Evolutionary conservation across 2,797 vertebrate genomes (phyloP).

Genomic region (Momotus momota): DNA sequence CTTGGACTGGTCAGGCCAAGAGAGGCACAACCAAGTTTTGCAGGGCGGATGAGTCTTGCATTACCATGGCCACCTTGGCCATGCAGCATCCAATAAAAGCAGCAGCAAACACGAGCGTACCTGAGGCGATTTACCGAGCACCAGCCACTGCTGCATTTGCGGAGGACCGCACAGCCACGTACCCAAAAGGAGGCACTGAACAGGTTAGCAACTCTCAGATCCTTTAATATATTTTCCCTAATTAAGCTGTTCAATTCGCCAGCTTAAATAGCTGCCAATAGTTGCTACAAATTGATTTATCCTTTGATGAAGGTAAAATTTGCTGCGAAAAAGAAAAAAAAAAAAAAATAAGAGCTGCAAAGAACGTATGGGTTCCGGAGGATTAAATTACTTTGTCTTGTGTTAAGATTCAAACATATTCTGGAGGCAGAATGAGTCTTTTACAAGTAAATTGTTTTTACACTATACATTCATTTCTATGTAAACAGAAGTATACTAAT

Average conservation of each 20-base stretch:
- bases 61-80: fast-evolving
- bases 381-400: conserved; percentile 34
- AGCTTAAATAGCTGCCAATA: conserved; percentile 66
- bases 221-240: conserved; percentile 69
- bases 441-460: conserved; percentile 67
- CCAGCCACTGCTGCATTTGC: neutral
- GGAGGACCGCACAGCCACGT: fast-evolving
- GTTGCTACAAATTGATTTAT: conserved; percentile 67
- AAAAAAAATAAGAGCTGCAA: conserved; percentile 55
- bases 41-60: neutral
- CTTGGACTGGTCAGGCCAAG: neutral
- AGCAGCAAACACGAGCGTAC: neutral
- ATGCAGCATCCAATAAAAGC: neutral
- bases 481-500: conserved; percentile 62
- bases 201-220: neutral
- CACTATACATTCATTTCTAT: conserved; percentile 43
- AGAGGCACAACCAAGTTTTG: neutral
- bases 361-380: conserved; percentile 48
- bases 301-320: conserved; percentile 67
- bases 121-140: neutral
- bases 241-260: conserved; percentile 62
- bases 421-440: conserved; percentile 18
- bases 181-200: neutral
- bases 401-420: conserved; percentile 27
- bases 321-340: neutral